A percentile compares a stretch with the other conserved stretches of the same genome.
These are phyloP conservation scores for Trachelus troglodyta DNA, from an alignment of 2,888 invertebrate genomes.

Conservation along the genomic window DNA sequence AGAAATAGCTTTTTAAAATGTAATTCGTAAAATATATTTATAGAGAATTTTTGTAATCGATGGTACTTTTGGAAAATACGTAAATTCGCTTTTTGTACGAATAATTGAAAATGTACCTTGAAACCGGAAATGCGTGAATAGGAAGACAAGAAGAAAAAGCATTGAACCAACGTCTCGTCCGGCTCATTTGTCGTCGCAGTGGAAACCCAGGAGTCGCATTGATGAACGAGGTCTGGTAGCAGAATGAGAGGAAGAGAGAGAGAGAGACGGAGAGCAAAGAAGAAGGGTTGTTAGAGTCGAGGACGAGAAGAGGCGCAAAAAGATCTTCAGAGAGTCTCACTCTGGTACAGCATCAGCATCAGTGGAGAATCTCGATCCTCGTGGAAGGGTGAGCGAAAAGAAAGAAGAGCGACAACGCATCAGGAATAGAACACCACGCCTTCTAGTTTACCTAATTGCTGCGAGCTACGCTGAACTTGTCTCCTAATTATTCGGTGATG, in stretches of 20 bases:
- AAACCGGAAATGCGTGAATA: conserved; percentile 1
- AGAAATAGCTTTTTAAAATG: background rate
- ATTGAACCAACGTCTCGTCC: background rate
- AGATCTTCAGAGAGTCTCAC: conserved; percentile 7
- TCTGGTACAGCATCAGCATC: background rate
- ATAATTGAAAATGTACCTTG: background rate
- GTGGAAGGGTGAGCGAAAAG: conserved; percentile 5
- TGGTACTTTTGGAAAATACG: background rate
- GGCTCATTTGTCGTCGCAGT: conserved; percentile 6
- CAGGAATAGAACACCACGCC: conserved; percentile 64
- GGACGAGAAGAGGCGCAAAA: conserved; percentile 27
- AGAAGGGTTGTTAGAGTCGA: conserved; percentile 29
- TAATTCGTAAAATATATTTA: background rate
- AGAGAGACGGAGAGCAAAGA: conserved; percentile 18
- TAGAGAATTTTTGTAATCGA: background rate
- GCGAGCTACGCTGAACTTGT: conserved; percentile 60
- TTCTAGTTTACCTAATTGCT: conserved; percentile 64
- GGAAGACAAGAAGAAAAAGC: background rate
- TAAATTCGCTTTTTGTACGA: background rate
- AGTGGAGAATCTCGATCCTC: background rate
- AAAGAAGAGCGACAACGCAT: conserved; percentile 32
- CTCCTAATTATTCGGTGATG: conserved; percentile 63
- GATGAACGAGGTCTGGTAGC: background rate
- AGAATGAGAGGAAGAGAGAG: conserved; percentile 17
- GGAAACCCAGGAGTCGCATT: background rate